phyloP scores from a whole-genome alignment of 2,113 vertebrate species.

The Rhodinocichla rosea region DNA sequence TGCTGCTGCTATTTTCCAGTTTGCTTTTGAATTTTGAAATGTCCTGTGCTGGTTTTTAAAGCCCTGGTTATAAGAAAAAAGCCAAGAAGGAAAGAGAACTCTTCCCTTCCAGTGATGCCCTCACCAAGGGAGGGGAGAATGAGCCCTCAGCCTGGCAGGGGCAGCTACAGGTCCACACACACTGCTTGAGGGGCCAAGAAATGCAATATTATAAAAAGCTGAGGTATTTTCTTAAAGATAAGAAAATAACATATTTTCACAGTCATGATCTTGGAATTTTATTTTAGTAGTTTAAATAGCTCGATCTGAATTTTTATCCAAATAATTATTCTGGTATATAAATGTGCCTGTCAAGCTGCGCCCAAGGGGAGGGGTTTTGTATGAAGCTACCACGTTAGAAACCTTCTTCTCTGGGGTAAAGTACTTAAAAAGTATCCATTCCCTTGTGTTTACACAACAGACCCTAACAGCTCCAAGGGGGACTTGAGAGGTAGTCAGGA shows the following conservation, averaged over 20 bases:
- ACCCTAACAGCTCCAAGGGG: slow-evolving; percentile 57
- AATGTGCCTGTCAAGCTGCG: slow-evolving; percentile 39
- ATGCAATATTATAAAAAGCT: background rate
- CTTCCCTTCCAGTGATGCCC: background rate
- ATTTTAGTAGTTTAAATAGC: background rate
- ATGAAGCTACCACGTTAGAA: slow-evolving; percentile 18
- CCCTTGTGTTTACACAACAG: slow-evolving; percentile 58
- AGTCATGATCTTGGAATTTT: background rate
- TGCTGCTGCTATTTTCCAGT: background rate
- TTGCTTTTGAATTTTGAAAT: background rate
- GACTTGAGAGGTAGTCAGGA: slow-evolving; percentile 59
- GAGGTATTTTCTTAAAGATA: background rate
- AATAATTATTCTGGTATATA: background rate
- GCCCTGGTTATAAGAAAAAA: background rate
- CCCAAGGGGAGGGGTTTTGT: background rate
- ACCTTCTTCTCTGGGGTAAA: slow-evolving; percentile 29
- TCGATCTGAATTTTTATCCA: background rate
- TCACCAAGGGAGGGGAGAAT: background rate
- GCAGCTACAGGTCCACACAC: background rate
- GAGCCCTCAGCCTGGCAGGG: background rate
- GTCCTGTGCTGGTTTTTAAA: background rate
- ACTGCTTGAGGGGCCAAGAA: background rate
- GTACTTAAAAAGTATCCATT: slow-evolving; percentile 5
- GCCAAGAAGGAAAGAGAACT: background rate
- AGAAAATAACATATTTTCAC: background rate